A percentile compares a stretch with the other conserved stretches of the same genome.
phyloP scores from a whole-genome alignment of 2,888 invertebrate species.

The Caenorhabditis angaria region DNA sequence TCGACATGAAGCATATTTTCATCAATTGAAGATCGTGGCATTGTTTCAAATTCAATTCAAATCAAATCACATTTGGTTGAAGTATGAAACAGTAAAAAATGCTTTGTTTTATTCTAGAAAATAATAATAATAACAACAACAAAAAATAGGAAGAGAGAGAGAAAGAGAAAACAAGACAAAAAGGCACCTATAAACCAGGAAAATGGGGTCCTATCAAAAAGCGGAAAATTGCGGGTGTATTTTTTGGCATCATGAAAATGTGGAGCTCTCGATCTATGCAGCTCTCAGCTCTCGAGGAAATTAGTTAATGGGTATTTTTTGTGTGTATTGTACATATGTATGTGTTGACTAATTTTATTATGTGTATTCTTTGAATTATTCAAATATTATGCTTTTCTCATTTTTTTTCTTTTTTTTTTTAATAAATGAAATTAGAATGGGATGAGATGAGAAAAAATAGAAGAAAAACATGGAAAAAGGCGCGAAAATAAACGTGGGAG shows the following conservation, averaged over 20 bases:
- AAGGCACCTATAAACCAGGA: slow-evolving; percentile 8
- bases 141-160: neutral
- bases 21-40: slow-evolving; percentile 46
- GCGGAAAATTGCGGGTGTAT: neutral
- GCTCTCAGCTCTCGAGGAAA: too few species aligned
- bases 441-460: neutral
- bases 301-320: slow-evolving; percentile 39
- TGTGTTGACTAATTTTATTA: neutral
- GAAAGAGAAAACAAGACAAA: neutral
- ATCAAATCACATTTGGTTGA: neutral
- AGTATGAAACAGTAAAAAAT: neutral
- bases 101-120: neutral
- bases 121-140: neutral
- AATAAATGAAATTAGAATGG: neutral
- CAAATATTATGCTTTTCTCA: too few species aligned
- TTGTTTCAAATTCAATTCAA: neutral
- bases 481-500: slow-evolving; percentile 1
- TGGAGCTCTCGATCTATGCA: too few species aligned
- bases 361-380: neutral
- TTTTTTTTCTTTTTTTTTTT: neutral
- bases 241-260: slow-evolving; percentile 12
- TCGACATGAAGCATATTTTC: slow-evolving; percentile 47
- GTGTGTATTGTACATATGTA: neutral
- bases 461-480: neutral
- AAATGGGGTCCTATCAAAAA: slow-evolving; percentile 19